Percentiles rank a stretch among this genome's conserved stretches.
Conservation (phyloP, 2,888 invertebrate species). For the Agrilus cyanescens region DNA sequence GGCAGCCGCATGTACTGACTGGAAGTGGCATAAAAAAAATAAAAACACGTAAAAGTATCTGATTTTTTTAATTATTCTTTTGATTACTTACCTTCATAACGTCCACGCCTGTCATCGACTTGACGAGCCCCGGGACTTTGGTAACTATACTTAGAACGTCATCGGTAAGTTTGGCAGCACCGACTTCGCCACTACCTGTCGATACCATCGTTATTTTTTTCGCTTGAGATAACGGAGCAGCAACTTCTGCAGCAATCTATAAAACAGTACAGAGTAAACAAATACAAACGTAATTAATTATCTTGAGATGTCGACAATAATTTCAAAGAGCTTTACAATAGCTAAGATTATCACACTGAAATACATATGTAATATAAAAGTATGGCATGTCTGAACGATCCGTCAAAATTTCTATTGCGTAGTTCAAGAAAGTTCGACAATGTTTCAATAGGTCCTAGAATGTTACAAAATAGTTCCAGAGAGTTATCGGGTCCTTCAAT, state of each 20-base stretch:
- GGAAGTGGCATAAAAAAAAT: constrained; percentile 9
- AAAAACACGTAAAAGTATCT: not conserved
- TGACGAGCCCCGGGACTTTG: constrained; percentile 83
- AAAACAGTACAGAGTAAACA: too few species aligned
- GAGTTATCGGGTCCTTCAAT: too few species aligned
- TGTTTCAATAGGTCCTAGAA: too few species aligned
- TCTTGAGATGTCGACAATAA: too few species aligned
- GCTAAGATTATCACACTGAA: too few species aligned
- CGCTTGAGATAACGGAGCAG: constrained; percentile 86
- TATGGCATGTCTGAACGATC: too few species aligned
- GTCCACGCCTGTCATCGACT: constrained; percentile 87
- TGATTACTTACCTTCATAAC: constrained; percentile 66
- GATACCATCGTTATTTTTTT: constrained; percentile 97
- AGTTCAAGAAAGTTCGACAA: too few species aligned
- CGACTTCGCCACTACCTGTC: constrained; percentile 80
- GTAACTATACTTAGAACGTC: constrained; percentile 90
- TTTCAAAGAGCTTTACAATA: too few species aligned
- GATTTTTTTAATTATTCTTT: constrained; percentile 2
- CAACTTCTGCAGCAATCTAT: constrained; percentile 91
- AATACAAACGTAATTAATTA: too few species aligned
- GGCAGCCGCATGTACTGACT: constrained; percentile 18
- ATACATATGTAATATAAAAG: too few species aligned
- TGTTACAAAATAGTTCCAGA: too few species aligned
- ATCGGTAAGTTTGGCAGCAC: constrained; percentile 87
- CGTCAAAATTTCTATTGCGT: too few species aligned